These are phyloP conservation scores for Gymnodraco acuticeps DNA, from an alignment of 2,797 vertebrate species.

Conservation along the genomic window DNA sequence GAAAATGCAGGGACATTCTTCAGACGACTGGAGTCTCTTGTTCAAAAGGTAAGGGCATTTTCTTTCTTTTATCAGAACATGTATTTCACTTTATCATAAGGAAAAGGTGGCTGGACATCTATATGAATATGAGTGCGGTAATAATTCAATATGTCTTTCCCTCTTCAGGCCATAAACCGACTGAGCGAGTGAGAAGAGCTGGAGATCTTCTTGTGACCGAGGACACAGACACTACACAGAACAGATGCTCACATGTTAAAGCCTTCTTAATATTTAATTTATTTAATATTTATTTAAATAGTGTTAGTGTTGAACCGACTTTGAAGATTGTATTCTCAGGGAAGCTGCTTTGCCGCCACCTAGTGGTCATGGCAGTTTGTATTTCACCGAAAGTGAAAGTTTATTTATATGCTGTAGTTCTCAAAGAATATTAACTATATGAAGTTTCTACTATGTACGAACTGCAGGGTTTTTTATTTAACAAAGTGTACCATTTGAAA, in stretches of 20 bases:
- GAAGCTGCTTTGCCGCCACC: slow-evolving; percentile 73
- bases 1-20: slow-evolving; percentile 58
- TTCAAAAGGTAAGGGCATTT: slow-evolving; percentile 73
- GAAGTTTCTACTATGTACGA: slow-evolving; percentile 71
- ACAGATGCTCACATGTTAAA: slow-evolving; percentile 31
- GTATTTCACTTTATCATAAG: background rate
- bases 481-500: slow-evolving; percentile 31
- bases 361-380: slow-evolving; percentile 50
- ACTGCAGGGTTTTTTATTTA: slow-evolving; percentile 36
- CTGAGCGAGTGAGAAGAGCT: slow-evolving; percentile 17
- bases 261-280: slow-evolving; percentile 74
- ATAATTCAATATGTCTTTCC: background rate
- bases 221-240: slow-evolving; percentile 80
- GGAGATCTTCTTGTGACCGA: slow-evolving; percentile 11
- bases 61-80: background rate
- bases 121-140: background rate
- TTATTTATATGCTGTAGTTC: slow-evolving; percentile 61
- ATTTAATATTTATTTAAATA: slow-evolving; percentile 73
- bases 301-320: slow-evolving; percentile 23
- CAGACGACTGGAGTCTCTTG: slow-evolving; percentile 59
- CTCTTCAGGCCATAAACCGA: slow-evolving; percentile 56
- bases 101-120: background rate
- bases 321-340: slow-evolving; percentile 33
- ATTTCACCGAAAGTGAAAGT: slow-evolving; percentile 54
- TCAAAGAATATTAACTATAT: slow-evolving; percentile 64